phyloP scores from a whole-genome alignment of 2,113 vertebrate genomes.

The Archocentrus centrarchus region DNA sequence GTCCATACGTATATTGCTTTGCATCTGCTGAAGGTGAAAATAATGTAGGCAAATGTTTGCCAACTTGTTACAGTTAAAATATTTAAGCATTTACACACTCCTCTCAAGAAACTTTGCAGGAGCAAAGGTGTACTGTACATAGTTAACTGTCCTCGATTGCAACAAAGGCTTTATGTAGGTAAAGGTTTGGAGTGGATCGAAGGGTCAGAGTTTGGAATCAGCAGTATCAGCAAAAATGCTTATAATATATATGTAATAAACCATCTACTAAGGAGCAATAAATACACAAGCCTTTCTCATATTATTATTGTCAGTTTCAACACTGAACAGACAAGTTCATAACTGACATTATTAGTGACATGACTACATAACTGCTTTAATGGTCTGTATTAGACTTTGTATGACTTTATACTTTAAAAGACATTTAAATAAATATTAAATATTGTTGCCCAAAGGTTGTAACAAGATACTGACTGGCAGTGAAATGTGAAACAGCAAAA shows the following conservation, averaged over 20 bases:
- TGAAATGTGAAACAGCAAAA: slow-evolving; percentile 49
- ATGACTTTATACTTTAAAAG: neutral
- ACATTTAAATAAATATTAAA: neutral
- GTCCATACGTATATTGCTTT: neutral
- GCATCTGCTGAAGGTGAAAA: no score
- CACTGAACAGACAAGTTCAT: neutral
- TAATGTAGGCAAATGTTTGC: no score
- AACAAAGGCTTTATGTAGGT: no score
- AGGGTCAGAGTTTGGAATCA: neutral
- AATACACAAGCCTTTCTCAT: neutral
- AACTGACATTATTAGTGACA: neutral
- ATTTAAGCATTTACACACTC: no score
- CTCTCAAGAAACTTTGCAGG: neutral
- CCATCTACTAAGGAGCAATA: neutral
- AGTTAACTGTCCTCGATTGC: no score
- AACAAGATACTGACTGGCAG: neutral
- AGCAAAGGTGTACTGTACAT: neutral
- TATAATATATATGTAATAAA: neutral
- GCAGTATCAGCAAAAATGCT: neutral
- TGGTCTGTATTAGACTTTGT: neutral
- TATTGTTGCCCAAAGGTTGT: neutral
- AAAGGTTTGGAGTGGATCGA: neutral
- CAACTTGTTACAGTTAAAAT: no score
- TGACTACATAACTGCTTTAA: neutral
- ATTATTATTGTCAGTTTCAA: no score